phyloP scores from a whole-genome alignment of 2,797 vertebrate genomes.

The Cebuella pygmaea region DNA sequence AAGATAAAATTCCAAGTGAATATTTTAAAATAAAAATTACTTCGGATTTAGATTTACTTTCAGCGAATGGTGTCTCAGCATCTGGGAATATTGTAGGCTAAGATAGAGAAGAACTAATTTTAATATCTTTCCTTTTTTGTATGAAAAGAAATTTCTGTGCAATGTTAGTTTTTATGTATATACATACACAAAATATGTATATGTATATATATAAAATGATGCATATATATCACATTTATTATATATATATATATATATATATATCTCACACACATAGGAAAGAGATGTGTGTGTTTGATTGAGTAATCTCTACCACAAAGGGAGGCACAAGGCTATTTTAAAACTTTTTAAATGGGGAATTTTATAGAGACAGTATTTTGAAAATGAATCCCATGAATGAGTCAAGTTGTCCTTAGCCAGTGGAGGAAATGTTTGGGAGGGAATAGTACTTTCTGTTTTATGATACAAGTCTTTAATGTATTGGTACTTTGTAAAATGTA shows the following conservation, averaged over 20 bases:
- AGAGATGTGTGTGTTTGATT: not conserved
- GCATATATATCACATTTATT: not conserved
- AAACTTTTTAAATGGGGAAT: not conserved
- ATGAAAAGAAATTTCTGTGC: slow-evolving; percentile 18
- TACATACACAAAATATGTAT: not conserved
- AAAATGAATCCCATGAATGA: slow-evolving; percentile 29
- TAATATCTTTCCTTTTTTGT: slow-evolving; percentile 19
- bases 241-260: not conserved
- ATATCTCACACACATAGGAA: not conserved
- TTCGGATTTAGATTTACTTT: slow-evolving; percentile 9
- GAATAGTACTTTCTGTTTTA: slow-evolving; percentile 38
- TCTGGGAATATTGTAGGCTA: slow-evolving; percentile 2
- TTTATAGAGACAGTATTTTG: slow-evolving; percentile 29
- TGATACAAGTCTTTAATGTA: not conserved
- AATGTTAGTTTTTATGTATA: not conserved
- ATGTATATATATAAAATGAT: not conserved
- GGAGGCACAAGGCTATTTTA: slow-evolving; percentile 10
- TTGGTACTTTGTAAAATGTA: slow-evolving; percentile 39
- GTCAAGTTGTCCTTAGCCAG: not conserved
- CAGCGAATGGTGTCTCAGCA: slow-evolving; percentile 13
- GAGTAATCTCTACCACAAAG: not conserved
- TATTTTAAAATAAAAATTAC: slow-evolving; percentile 41
- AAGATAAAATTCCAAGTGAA: slow-evolving; percentile 29
- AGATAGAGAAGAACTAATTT: slow-evolving; percentile 42
- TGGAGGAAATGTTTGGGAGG: slow-evolving; percentile 4